Base-by-base conservation (phyloP, 2,113 vertebrate genomes). In the Gymnobelideus leadbeateri region DNA sequence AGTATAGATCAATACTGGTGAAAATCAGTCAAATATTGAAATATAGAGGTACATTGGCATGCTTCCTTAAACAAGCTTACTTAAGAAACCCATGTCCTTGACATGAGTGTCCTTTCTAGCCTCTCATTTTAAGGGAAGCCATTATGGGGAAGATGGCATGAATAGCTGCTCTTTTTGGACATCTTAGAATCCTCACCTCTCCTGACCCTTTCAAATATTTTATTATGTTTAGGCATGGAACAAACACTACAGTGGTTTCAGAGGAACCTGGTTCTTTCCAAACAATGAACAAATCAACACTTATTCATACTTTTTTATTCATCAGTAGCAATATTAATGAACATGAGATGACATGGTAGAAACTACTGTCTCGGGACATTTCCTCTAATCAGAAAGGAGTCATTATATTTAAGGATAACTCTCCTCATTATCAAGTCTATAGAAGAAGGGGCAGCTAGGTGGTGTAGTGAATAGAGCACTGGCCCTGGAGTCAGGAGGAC, bases 211-310 rank as follows among this genome's bases (percentile, higher is more conserved):
- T 54, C 96, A 68, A 92, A 28, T 46, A 46, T 61, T 77, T n/a
- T 43, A 84, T 43, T 43, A 43, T 21, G 37, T 3, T 68, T 68
- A 77, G 61, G 90, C 96, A 94, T 25, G 16, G 47, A 90, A 57
- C 31, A 91, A 92, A 93, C 1, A 6, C 11, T 26, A n/a, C 84
- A 96, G 55, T 77, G 19, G 93, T 94, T 97, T 92, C 93, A 95
- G 91, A 90, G 24, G 9, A 4, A 90, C 51, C 51, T 51, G 49
- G 52, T 89, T 96, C 94, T 28, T 90, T 84, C 91, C 54, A 92
- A 55, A 95, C n/a, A 49, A 90, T 49, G 49, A 94, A 92, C 24
- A 46, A 19, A 89, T 91, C 92, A 91, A 51, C n/a, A 92, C 92
- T 31, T 49, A 54, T 96, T 96, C 94, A 94, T 37, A 95, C 51